A percentile compares a stretch with the other conserved stretches of the same genome.
These are phyloP conservation scores for Sterna hirundo DNA, from an alignment of 2,113 vertebrate genomes.

Conservation along the genomic window DNA sequence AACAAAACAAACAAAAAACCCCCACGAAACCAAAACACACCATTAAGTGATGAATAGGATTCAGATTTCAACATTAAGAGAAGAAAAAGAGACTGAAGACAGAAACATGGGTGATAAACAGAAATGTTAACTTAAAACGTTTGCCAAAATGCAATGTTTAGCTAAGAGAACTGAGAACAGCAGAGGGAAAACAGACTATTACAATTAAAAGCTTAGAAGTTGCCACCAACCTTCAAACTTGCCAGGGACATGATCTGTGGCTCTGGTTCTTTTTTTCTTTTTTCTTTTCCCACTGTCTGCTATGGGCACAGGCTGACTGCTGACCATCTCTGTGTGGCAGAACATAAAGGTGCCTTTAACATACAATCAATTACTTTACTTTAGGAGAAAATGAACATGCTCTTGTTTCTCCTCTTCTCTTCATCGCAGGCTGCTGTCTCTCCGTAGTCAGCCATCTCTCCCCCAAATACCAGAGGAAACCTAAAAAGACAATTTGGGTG, in stretches of 20 bases:
- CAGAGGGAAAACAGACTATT: background rate
- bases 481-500: background rate
- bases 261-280: slow-evolving; percentile 90
- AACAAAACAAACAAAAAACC: background rate
- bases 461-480: background rate
- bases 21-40: background rate
- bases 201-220: background rate
- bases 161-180: background rate
- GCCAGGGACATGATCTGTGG: slow-evolving; percentile 82
- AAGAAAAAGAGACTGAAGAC: background rate
- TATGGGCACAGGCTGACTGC: slow-evolving; percentile 87
- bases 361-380: background rate
- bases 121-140: background rate
- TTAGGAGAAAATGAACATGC: background rate
- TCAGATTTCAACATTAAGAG: background rate
- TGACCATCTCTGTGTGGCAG: slow-evolving; percentile 80
- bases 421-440: background rate
- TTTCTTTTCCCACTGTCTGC: slow-evolving; percentile 81
- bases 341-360: slow-evolving; percentile 28
- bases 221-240: slow-evolving; percentile 87
- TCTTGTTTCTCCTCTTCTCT: background rate
- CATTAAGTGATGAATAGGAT: background rate
- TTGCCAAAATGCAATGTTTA: background rate
- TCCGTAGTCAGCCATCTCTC: background rate
- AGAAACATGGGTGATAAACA: background rate